Base-by-base conservation (phyloP, 2,797 vertebrate genomes). In the Coccyzus lansbergi region DNA sequence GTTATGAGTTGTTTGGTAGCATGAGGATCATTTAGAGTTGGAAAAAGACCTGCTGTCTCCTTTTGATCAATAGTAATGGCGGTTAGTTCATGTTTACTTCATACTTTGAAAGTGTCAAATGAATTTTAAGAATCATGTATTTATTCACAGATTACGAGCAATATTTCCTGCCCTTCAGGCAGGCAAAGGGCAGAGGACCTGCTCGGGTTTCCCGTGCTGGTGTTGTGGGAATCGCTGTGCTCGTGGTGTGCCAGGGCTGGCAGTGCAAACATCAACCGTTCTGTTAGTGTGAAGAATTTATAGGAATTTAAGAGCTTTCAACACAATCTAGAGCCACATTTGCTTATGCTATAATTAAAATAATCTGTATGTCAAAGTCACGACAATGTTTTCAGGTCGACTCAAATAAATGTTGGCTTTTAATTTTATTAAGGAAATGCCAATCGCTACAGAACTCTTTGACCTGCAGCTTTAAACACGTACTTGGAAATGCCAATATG, bases 201-300 rank as follows among this genome's bases (percentile, higher is more conserved):
- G 58, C 12, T 62, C 28, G 21, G 25, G 11, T 72, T 36, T 46
- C 12, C 33, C 0, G 0, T 40, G 71, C 33, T 29, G 62, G 10
- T 28, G 29, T 3, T 17, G 19, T 9, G 12, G 71, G 49, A 76
- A 18, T 40, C 3, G 4, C 60, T 2, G 4, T 64, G 46, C 63
- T 34, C 25, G 26, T 25, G 40, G 31, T 15, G 36, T 40, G n/a
- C 48, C 4, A 7, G 19, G 2, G 4, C 1, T 8, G 2, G n/a
- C 44, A 55, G 31, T 67, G 7, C 78, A 51, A 62, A 9, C 29
- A 29, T 51, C 59, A 67, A 40, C 58, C 64, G n/a, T 44, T 46
- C 21, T 58, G 9, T 51, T 82, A 31, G 26, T 76, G 8, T 15
- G 36, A 48, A 15, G 1, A 49, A 18, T 46, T 63, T 81, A 16